Evolutionary conservation across 2,113 vertebrate species (phyloP).

Genomic region (Eublepharis macularius): DNA sequence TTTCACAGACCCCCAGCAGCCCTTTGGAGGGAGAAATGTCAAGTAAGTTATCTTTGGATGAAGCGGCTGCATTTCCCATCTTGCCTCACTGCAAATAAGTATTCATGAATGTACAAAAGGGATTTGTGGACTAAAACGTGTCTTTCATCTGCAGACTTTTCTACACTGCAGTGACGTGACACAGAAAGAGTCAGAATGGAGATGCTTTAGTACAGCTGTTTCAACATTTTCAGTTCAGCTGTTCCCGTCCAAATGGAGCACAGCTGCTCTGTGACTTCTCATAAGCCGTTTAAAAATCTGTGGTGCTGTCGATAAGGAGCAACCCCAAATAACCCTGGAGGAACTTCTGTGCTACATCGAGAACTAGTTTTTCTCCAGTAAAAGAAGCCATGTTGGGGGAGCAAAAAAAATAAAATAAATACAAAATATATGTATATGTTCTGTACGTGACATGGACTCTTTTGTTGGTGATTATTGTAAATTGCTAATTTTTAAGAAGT

Average conservation of each 20-base stretch:
- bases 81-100: background rate
- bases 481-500: too few relatives aligned
- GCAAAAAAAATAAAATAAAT: too few relatives aligned
- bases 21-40: background rate
- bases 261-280: background rate
- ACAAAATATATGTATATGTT: too few relatives aligned
- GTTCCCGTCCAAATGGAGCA: background rate
- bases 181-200: background rate
- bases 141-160: slow-evolving; percentile 5
- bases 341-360: slow-evolving; percentile 5
- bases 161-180: background rate
- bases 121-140: background rate
- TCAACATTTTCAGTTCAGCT: slow-evolving; percentile 30
- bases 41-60: background rate
- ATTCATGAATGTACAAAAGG: background rate
- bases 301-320: background rate
- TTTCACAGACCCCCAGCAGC: accelerated
- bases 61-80: background rate
- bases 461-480: background rate
- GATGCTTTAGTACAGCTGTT: background rate
- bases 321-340: background rate
- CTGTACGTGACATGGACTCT: background rate
- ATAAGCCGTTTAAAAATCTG: background rate
- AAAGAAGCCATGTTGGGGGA: background rate
- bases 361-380: background rate